phyloP scores from a whole-genome alignment of 2,888 invertebrate genomes.

The Luffia ferchaultella region DNA sequence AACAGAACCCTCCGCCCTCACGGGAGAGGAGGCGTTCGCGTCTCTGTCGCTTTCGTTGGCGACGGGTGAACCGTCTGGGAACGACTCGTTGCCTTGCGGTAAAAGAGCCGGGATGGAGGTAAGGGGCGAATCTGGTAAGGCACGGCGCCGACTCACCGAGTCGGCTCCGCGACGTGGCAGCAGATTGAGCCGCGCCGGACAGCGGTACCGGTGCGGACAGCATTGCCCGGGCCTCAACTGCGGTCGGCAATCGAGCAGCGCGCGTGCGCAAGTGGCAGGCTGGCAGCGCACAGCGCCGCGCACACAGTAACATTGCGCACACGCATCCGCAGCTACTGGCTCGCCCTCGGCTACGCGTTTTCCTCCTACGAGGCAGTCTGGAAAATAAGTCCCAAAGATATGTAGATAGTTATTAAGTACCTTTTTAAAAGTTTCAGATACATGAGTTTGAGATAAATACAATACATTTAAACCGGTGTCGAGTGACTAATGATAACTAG shows the following conservation, averaged over 20 bases:
- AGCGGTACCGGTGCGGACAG: conserved; percentile 85
- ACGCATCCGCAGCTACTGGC: conserved; percentile 67
- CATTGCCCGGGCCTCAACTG: conserved; percentile 80
- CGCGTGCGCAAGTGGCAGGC: conserved; percentile 77
- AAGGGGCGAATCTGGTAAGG: conserved; percentile 25
- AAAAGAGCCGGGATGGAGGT: conserved; percentile 4
- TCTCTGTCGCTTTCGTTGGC: conserved; percentile 16
- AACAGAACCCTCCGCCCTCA: conserved; percentile 30
- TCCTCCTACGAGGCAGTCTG: conserved; percentile 73
- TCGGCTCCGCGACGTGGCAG: conserved; percentile 27
- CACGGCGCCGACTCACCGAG: conserved; percentile 23
- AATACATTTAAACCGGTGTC: too few relatives aligned
- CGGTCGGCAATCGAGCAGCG: conserved; percentile 78
- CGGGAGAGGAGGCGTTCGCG: conserved; percentile 6
- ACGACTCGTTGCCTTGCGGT: neutral
- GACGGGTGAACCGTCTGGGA: conserved; percentile 14
- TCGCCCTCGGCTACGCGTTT: conserved; percentile 74
- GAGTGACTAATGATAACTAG: too few relatives aligned
- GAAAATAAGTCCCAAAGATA: too few relatives aligned
- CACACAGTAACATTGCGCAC: conserved; percentile 84
- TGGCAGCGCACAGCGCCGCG: conserved; percentile 77
- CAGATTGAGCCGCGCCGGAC: conserved; percentile 46
- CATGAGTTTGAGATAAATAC: too few relatives aligned
- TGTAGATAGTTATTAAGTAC: too few relatives aligned
- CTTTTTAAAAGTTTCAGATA: too few relatives aligned